phyloP scores from a whole-genome alignment of 2,888 invertebrate species.

The Eucriotettix oculatus region DNA sequence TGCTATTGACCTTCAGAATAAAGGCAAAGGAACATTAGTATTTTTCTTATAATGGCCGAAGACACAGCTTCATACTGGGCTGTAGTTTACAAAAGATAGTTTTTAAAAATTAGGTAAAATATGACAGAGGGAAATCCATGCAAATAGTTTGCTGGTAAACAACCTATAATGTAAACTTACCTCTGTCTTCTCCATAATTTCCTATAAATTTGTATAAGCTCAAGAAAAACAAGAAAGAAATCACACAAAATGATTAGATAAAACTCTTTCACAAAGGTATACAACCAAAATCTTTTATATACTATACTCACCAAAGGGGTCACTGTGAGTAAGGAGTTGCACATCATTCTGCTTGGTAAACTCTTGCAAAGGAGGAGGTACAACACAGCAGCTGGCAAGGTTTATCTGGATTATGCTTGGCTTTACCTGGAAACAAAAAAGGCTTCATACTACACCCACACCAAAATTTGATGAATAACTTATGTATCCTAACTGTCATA shows the following conservation, averaged over 20 bases:
- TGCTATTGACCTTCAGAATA: no score
- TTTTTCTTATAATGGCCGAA: no score
- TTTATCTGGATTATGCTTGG: slow-evolving; percentile 88
- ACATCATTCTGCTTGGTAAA: slow-evolving; percentile 85
- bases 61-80: no score
- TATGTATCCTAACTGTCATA: no score
- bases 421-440: slow-evolving; percentile 34
- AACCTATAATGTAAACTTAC: slow-evolving; percentile 1
- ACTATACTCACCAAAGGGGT: slow-evolving; percentile 56
- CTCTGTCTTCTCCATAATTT: slow-evolving; percentile 9
- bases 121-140: no score
- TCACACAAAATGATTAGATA: background rate
- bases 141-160: no score
- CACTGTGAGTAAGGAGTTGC: slow-evolving; percentile 87
- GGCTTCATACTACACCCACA: background rate
- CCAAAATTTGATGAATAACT: no score
- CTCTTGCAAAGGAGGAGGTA: slow-evolving; percentile 74
- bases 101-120: no score
- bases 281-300: background rate
- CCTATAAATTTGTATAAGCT: background rate
- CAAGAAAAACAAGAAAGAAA: background rate
- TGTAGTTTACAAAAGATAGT: no score
- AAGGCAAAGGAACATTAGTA: no score
- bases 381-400: slow-evolving; percentile 81
- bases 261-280: background rate